Evolutionary conservation across 92 coral and sea anemone genomes (phyloP).

Genomic region (Pocillopora grandis): DNA sequence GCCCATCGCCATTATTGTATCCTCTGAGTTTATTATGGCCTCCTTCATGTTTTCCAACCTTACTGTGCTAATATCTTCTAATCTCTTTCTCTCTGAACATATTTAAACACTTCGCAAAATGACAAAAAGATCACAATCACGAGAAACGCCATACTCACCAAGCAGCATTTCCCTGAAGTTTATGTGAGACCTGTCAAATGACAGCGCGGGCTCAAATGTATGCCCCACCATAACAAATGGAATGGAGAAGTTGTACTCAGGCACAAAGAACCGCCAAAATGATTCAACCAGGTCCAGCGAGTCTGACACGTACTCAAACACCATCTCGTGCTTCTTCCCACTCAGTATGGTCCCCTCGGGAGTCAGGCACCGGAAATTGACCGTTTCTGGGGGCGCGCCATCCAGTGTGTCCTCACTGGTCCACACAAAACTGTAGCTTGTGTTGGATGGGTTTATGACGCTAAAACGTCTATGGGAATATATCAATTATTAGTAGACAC

Average conservation of each 20-base stretch:
- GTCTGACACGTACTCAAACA: slow-evolving; percentile 91
- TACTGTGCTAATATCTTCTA: too few relatives aligned
- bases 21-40: too few relatives aligned
- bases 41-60: too few relatives aligned
- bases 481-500: background rate
- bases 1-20: too few relatives aligned
- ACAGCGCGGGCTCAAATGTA: slow-evolving; percentile 93
- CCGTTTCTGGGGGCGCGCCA: slow-evolving; percentile 69
- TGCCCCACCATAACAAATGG: slow-evolving; percentile 98
- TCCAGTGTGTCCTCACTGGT: slow-evolving; percentile 90
- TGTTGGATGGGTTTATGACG: slow-evolving; percentile 87
- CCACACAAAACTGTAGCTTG: slow-evolving; percentile 84
- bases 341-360: slow-evolving; percentile 80
- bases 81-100: too few relatives aligned
- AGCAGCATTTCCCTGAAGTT: slow-evolving; percentile 96
- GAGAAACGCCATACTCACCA: slow-evolving; percentile 53
- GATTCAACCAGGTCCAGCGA: slow-evolving; percentile 91
- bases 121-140: background rate
- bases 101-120: background rate
- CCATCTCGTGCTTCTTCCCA: slow-evolving; percentile 91
- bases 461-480: slow-evolving; percentile 76
- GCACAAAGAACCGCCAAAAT: slow-evolving; percentile 98
- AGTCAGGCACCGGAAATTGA: slow-evolving; percentile 81
- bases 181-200: slow-evolving; percentile 95
- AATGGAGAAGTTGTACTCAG: slow-evolving; percentile 90